Evolutionary conservation across 1,140 invertebrate species (phyloP).

Genomic region (Bombyx mori): ASM3026992v2 NC_085116.1:6265001-6265500

Average conservation of each 20-base stretch:
- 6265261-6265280: constrained; percentile 42
- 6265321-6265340: constrained; percentile 43
- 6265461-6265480: constrained; percentile 32
- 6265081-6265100: no score
- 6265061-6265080: no score
- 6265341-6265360: constrained; percentile 66
- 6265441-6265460: constrained; percentile 17
- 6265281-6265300: constrained; percentile 48
- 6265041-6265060: no score
- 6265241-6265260: constrained; percentile 32
- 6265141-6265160: neutral
- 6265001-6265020: no score
- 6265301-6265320: constrained; percentile 46
- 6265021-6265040: no score
- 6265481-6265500: constrained; percentile 37
- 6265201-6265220: constrained; percentile 31
- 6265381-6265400: constrained; percentile 20
- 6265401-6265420: constrained; percentile 18
- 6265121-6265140: neutral
- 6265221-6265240: constrained; percentile 30
- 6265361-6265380: constrained; percentile 37
- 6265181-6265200: constrained; percentile 26
- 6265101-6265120: no score
- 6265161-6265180: constrained; percentile 4
- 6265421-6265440: constrained; percentile 17